A percentile compares a stretch with the other conserved stretches of the same genome.
Evolutionary conservation across 2,888 invertebrate genomes (phyloP).

Genomic region (Bibio marci): DNA sequence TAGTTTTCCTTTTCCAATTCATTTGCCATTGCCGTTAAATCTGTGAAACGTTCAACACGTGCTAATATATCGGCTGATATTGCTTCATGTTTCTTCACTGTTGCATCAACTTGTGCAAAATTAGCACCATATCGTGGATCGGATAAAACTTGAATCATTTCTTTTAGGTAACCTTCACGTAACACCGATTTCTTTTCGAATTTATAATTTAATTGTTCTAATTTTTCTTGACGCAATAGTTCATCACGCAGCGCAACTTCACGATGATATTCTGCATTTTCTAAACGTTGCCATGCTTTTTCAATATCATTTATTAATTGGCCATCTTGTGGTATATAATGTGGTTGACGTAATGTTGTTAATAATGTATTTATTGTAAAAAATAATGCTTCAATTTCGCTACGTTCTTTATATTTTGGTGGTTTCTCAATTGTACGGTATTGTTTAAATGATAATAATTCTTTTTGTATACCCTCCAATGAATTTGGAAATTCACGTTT

Average conservation of each 20-base stretch:
- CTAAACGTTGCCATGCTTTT: conserved; percentile 81
- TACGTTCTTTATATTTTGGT: conserved; percentile 92
- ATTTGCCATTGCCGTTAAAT: conserved; percentile 82
- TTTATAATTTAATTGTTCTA: conserved; percentile 89
- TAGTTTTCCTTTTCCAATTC: conserved; percentile 85
- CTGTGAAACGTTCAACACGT: conserved; percentile 82
- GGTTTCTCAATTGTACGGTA: conserved; percentile 96
- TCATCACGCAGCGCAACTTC: conserved; percentile 88
- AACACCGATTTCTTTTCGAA: conserved; percentile 91
- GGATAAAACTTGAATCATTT: conserved; percentile 90
- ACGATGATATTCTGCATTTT: conserved; percentile 83
- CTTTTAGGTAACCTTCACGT: conserved; percentile 87
- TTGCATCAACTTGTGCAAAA: conserved; percentile 87
- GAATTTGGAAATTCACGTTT: conserved; percentile 85
- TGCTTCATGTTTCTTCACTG: conserved; percentile 95
- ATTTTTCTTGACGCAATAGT: conserved; percentile 72
- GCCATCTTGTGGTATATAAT: conserved; percentile 74
- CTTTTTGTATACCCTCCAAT: conserved; percentile 82
- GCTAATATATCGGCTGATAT: conserved; percentile 93
- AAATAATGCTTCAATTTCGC: conserved; percentile 90
- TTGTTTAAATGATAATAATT: conserved; percentile 79
- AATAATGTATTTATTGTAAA: conserved; percentile 93
- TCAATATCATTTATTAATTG: conserved; percentile 90
- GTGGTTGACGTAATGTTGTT: conserved; percentile 82
- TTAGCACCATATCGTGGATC: conserved; percentile 84